Base-by-base conservation (phyloP, 1,140 invertebrate species). In the Ceratina japonica region DNA sequence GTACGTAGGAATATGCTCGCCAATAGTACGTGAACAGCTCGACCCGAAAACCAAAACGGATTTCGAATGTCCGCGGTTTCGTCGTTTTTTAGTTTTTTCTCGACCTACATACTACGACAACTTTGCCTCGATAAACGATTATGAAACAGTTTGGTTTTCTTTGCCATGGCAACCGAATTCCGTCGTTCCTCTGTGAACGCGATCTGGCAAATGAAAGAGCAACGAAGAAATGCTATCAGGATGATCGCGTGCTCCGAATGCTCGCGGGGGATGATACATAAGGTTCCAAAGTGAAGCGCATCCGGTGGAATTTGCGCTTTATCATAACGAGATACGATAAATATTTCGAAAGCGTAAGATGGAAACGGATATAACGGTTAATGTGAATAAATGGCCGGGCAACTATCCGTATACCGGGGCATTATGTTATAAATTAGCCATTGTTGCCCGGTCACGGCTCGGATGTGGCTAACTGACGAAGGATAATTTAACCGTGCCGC, bases 401-500 rank as follows among this genome's bases (percentile, higher is more conserved):
- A 66, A 79, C 71, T 79, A 81, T 73, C 82, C 82, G 78, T 85
- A 83, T 79, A 84, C 68, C 75, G 63, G 65, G 63, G 81, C 79
- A 87, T 88, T 88, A 88, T 82, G 87, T 87, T 87, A 88, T 88
- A 89, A 89, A 89, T 88, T 88, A 87, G 81, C 86, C 73, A 89
- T 89, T 89, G 86, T 89, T 80, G 82, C 80, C 61, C 59, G 75
- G 77, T 82, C 77, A 81, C 75, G 83, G 81, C 37, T 76, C 82
- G 82, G 83, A 88, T 87, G 72, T 68, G 75, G 72, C 82, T 86
- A 87, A 84, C 87, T 87, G 86, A 89, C 86, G 88, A 87, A 87
- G 87, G 88, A 82, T 88, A 89, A 88, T 88, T 88, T 87, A 83
- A 75, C 85, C 65, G 68, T 79, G 75, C 81, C 75, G 49, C 85